phyloP scores from a whole-genome alignment of 2,797 vertebrate genomes.

The Xyrichtys novacula region DNA sequence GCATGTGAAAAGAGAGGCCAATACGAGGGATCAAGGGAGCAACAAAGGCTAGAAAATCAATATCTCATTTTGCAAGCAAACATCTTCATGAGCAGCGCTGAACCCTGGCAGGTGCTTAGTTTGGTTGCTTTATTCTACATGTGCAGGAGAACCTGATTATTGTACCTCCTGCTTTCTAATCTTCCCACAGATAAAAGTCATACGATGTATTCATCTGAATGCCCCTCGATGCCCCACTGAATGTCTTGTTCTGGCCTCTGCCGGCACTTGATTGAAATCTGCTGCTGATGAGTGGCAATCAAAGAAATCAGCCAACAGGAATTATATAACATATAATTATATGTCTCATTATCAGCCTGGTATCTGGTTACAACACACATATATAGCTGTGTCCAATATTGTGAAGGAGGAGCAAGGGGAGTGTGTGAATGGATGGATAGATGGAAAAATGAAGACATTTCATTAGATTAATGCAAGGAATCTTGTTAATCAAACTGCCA shows the following conservation, averaged over 20 bases:
- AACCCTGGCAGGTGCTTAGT: constrained; percentile 16
- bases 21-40: constrained; percentile 18
- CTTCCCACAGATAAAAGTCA: constrained; percentile 16
- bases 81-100: constrained; percentile 29
- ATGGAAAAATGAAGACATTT: not conserved
- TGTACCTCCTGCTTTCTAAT: constrained; percentile 5
- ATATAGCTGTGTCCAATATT: not conserved
- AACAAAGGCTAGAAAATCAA: constrained; percentile 62
- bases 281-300: constrained; percentile 38
- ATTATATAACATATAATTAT: constrained; percentile 31
- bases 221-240: not conserved
- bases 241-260: constrained; percentile 16
- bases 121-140: constrained; percentile 10
- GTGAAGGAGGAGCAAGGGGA: not conserved
- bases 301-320: constrained; percentile 13
- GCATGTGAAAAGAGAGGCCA: constrained; percentile 17
- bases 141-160: constrained; percentile 13
- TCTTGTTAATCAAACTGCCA: not conserved
- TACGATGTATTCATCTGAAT: constrained; percentile 23
- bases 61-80: constrained; percentile 70
- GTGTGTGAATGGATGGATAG: not conserved
- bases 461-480: not conserved
- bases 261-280: constrained; percentile 39
- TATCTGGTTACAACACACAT: constrained; percentile 1
- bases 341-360: constrained; percentile 1